Evolutionary conservation across 1,140 invertebrate species (phyloP), one percentile per base, ranked within the genome.

Genomic region (Andricus grossulariae): DNA sequence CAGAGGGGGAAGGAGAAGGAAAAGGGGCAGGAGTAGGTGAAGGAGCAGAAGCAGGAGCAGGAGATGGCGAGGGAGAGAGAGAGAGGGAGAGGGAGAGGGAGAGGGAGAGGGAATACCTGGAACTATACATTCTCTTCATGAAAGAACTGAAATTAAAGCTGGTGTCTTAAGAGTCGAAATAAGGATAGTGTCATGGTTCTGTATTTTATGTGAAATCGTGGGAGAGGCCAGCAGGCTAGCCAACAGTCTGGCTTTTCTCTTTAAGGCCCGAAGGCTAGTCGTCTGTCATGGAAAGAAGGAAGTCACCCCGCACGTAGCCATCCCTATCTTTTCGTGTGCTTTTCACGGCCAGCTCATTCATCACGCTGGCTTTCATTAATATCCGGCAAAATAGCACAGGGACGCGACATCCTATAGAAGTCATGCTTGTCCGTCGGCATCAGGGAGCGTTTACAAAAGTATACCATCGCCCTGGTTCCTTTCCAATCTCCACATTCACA

Each of bases 331-430:
- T 80, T 81, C 84, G 72, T 75, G 78, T 80, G 66, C 80, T 77
- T 83, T 74, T 76, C 80, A 83, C 83, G 85, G 49, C 75, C 76
- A 45, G 79, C 83, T 86, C 84, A 85, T 86, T 86, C 86, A 86
- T 86, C 85, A 86, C 84, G 54, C 80, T 49, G 80, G 52, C 82
- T 80, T 83, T 83, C 85, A 86, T 86, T 86, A 86, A 86, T 86
- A 86, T 85, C 83, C 85, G 76, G 85, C 83, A 86, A 86, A 86
- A 85, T 86, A 86, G 80, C 80, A 76, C 54, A 77, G 77, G 71
- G 71, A 80, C 76, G 80, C 75, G 80, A 84, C 84, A 83, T 83
- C 83, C 80, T 77, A 86, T 86, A 81, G 80, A 84, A 86, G 75
- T 86, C 84, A 78, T 76, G 81, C 73, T 71, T 71, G 60, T 80